Conservation (phyloP, 2,797 vertebrate species). For the Rhodeus uyekii region DNA sequence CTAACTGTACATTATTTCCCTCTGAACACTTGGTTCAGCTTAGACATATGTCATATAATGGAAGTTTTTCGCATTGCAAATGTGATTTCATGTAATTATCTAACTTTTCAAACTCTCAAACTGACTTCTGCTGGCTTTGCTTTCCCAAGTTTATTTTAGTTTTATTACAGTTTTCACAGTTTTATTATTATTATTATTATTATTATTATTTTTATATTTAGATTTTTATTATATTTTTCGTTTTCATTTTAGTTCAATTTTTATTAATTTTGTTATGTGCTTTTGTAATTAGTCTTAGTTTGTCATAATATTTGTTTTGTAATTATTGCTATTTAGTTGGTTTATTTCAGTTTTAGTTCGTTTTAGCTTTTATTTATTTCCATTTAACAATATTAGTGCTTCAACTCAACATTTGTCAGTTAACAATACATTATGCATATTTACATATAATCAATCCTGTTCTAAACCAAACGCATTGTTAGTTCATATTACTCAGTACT, state of each 20-base stretch:
- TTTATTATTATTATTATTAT: too few species aligned
- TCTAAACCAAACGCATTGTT: too few species aligned
- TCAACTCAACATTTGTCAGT: background rate
- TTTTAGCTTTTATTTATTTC: background rate
- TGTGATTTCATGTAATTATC: background rate
- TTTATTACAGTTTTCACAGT: background rate
- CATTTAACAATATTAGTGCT: background rate
- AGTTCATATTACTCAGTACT: too few species aligned
- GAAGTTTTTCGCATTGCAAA: background rate
- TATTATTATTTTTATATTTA: background rate
- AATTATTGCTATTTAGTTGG: background rate
- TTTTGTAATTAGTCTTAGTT: too few species aligned
- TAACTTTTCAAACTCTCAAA: background rate
- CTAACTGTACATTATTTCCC: background rate
- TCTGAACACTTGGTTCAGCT: background rate
- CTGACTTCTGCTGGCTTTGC: background rate
- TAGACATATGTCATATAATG: background rate
- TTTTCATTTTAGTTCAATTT: background rate
- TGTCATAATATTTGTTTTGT: too few species aligned
- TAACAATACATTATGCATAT: too few species aligned
- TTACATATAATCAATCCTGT: too few species aligned
- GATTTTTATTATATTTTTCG: background rate
- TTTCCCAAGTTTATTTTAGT: background rate
- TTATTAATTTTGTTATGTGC: background rate
- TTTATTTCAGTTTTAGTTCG: background rate